Base-by-base conservation (phyloP, 2,888 invertebrate genomes). In the Drosophila testacea region DNA sequence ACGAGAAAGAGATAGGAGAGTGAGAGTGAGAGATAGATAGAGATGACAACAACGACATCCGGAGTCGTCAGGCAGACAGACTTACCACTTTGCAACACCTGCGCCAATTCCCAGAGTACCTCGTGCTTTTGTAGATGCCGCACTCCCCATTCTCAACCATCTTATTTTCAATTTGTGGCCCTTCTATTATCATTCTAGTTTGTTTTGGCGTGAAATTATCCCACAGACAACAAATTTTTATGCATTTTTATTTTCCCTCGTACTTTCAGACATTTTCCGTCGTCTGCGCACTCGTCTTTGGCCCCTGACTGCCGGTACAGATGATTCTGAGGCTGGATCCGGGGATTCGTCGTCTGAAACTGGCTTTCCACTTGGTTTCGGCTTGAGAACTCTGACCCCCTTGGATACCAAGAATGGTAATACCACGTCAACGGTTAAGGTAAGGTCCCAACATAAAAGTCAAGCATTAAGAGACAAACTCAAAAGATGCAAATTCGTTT, bases 361-460 rank as follows among this genome's bases (percentile, higher is more conserved):
- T 28, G 75, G 79, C n/a, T 57, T 55, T 5, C 65, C 64, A 5
- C 34, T 65, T 28, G 60, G 78, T 27, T 80, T 85, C 27, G 79
- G 71, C 6, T 36, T 84, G 30, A 67, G 67, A 10, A 69, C 74
- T 9, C 36, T 83, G 48, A 38, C 48, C 11, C 38, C 82, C 5
- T 56, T 90, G 60, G 79, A 73, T 63, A 61, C 85, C 68, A 74
- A 90, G 44, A 91, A 92, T 65, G 92, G 90, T 16, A 93, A 92
- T 68, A 91, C 91, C 13, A 93, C 92, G 39, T 93, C 92, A 54
- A 92, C 92, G 52, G 91, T 92, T 39, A 93, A 93, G 91, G 93
- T 93, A 64, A 75, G 76, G 4, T 2, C 1, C 1, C 4, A 34
- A 28, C 16, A 39, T 57, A 16, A 72, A 57, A 50, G 32, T 13